Percentiles rank a stretch among this genome's conserved stretches.
Conservation (phyloP, 2,797 vertebrate genomes). For the Toxotes lorentzi region DNA sequence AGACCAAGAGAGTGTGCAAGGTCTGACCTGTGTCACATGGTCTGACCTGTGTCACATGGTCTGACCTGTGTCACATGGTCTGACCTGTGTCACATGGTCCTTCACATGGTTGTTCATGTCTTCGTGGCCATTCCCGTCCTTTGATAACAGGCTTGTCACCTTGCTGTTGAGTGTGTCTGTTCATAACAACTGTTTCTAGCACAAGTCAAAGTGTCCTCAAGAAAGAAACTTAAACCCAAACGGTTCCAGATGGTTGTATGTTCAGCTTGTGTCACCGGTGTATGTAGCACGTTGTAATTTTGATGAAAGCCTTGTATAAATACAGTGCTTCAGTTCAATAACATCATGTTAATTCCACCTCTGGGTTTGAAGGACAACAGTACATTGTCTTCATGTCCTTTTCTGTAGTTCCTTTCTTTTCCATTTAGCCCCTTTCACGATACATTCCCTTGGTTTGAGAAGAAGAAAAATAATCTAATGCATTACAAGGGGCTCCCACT, state of each 20-base stretch:
- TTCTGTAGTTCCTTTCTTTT: neutral
- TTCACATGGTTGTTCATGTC: no score
- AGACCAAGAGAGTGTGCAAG: no score
- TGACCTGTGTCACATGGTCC: neutral
- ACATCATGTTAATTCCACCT: neutral
- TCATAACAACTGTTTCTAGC: neutral
- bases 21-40: neutral
- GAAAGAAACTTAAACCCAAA: neutral
- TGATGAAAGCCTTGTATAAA: neutral
- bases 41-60: neutral
- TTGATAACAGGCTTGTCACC: neutral
- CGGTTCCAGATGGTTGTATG: neutral
- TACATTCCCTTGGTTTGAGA: neutral
- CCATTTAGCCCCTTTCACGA: neutral
- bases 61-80: neutral
- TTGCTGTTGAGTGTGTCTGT: neutral
- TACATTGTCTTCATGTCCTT: neutral
- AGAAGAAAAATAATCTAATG: conserved; percentile 8
- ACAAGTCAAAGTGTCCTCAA: neutral
- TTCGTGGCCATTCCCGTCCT: neutral
- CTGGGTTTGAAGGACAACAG: neutral
- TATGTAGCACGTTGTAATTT: neutral
- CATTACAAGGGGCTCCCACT: conserved; percentile 24
- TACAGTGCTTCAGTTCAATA: neutral
- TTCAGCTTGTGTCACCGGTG: neutral